Conservation (phyloP, 1,140 invertebrate genomes). For the Magallana angulata region DNA sequence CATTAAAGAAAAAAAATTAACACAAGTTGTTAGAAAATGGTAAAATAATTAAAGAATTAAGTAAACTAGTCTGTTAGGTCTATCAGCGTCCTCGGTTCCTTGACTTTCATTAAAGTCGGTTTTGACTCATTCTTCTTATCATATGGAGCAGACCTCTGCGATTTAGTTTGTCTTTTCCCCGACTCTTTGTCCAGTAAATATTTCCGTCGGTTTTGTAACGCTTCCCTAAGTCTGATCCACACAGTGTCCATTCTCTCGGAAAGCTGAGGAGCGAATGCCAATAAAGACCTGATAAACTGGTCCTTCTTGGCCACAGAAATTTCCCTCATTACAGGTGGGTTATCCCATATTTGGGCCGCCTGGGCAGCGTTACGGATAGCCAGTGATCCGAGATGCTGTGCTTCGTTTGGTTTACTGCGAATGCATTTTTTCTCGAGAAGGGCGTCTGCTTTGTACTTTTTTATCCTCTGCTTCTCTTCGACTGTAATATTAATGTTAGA, state of each 20-base stretch:
- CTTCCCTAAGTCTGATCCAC: conserved; percentile 62
- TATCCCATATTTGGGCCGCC: conserved; percentile 61
- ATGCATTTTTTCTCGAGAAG: conserved; percentile 58
- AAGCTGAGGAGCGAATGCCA: conserved; percentile 60
- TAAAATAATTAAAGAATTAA: too few relatives aligned
- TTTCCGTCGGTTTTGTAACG: conserved; percentile 64
- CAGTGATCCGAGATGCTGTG: conserved; percentile 60
- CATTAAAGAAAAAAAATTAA: too few relatives aligned
- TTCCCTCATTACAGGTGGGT: conserved; percentile 57
- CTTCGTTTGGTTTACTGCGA: conserved; percentile 57
- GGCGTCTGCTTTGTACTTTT: conserved; percentile 51
- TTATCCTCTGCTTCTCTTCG: conserved; percentile 43
- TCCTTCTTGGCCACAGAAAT: conserved; percentile 56
- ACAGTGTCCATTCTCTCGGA: conserved; percentile 51
- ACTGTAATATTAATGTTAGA: conserved; percentile 7
- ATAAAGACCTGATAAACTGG: conserved; percentile 56
- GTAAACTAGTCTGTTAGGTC: conserved; percentile 6
- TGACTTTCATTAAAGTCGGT: background rate
- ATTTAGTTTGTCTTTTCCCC: conserved; percentile 50
- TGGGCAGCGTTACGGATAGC: conserved; percentile 64
- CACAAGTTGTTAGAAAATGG: too few relatives aligned
- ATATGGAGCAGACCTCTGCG: background rate
- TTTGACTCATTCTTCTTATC: background rate
- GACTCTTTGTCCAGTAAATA: conserved; percentile 63
- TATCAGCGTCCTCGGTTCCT: conserved; percentile 8